Evolutionary conservation across 2,113 vertebrate genomes (phyloP), one percentile per base, ranked within the genome.

Genomic region (Stigmatopora argus): DNA sequence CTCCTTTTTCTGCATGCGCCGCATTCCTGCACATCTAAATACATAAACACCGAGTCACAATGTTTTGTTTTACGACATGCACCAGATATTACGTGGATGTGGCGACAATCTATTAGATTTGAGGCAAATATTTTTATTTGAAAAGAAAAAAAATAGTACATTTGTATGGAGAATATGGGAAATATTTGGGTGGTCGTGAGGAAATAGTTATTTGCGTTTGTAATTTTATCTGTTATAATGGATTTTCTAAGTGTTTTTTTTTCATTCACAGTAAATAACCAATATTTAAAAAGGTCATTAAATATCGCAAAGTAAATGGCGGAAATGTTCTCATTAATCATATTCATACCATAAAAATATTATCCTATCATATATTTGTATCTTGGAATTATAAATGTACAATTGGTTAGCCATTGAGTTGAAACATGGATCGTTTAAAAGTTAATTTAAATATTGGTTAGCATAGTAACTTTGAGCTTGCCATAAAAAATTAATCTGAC

Each of bases 21-120:
- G 35, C 67, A 77, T 80, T 77, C 78, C 73, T 68, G 59, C 64
- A 62, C 66, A 73, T 75, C 79, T 77, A 63, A 75, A 77, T 73
- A 64, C 59, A 67, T 67, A 53, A 70, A 76, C 71, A 76, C 71
- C 77, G 56, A 72, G 48, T 38, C 67, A 60, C 65, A 66, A 46
- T 61, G 51, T 58, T 61, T 67, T 46, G 31, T 62, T 73, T 69
- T 77, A 48, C 47, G 73, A 68, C 64, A 0, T 49, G 56, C 46
- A 64, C 47, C 11, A n/a, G 49, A n/a, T 31, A 31, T 31, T 31
- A 23, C 26, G 12, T 66, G 23, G n/a, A 38, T 26, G 26, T 53
- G 19, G 51, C 51, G 21, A 13, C 19, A 53, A 21, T 53, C 19
- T 21, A 7, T 11, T 53, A 1, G 10, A 21, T n/a, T 3, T 5